Evolutionary conservation across 23 tunicate genomes (phyloP).

Genomic region (Botrylloides violaceus): DNA sequence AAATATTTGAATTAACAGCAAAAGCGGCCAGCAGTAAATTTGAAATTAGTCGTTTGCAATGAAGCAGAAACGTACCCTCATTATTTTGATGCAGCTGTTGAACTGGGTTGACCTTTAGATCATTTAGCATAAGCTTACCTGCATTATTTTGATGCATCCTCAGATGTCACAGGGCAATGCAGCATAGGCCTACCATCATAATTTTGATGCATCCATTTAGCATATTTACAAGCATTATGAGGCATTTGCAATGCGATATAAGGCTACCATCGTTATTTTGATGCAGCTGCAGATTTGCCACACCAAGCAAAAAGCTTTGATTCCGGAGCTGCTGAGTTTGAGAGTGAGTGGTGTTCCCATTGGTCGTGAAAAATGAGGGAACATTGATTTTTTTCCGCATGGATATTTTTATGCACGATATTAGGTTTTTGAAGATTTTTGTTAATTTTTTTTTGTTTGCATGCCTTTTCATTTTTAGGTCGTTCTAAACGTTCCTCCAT

Average conservation of each 20-base stretch:
- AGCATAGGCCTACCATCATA: not conserved
- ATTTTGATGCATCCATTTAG: not conserved
- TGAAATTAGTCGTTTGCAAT: no score
- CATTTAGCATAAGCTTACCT: not conserved
- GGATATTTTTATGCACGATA: not conserved
- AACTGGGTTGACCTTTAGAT: no score
- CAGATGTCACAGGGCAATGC: not conserved
- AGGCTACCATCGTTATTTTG: not conserved
- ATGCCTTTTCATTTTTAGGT: constrained; percentile 14
- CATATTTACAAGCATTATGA: no score
- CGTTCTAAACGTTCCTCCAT: constrained; percentile 22
- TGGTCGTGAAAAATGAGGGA: not conserved
- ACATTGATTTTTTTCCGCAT: not conserved
- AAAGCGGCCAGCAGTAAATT: no score
- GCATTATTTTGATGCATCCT: not conserved
- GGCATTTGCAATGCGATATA: not conserved
- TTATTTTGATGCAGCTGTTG: not conserved
- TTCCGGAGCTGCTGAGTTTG: constrained; percentile 13
- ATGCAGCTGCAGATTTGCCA: not conserved
- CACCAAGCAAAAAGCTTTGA: constrained; percentile 10
- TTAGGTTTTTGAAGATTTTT: not conserved
- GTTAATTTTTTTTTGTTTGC: not conserved
- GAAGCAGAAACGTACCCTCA: not conserved
- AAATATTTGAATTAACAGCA: no score
- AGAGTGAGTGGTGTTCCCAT: constrained; percentile 16